phyloP scores from a whole-genome alignment of 1,140 invertebrate genomes.

The Mizuhopecten yessoensis region DNA sequence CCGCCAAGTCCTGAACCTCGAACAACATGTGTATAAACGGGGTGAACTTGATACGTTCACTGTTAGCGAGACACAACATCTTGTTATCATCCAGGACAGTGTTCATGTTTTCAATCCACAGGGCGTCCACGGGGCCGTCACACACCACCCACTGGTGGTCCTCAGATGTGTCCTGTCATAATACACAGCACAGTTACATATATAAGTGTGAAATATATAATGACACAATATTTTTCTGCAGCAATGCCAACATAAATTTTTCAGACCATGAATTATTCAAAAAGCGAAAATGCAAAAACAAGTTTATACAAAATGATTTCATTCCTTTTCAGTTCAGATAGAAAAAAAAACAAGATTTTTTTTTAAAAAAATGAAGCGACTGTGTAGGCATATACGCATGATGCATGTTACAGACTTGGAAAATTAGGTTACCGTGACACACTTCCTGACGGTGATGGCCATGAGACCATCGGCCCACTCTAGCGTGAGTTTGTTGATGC shows the following conservation, averaged over 20 bases:
- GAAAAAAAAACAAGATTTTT: too few species aligned
- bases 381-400: too few species aligned
- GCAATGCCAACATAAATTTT: too few species aligned
- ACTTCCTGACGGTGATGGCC: slow-evolving; percentile 80
- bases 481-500: slow-evolving; percentile 82
- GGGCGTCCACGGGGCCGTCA: slow-evolving; percentile 84
- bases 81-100: slow-evolving; percentile 85
- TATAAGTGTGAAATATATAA: too few species aligned
- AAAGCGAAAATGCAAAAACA: too few species aligned
- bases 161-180: slow-evolving; percentile 79
- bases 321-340: too few species aligned
- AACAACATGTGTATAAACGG: slow-evolving; percentile 84
- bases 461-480: slow-evolving; percentile 84
- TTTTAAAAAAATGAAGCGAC: too few species aligned
- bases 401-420: too few species aligned
- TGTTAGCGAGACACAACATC: slow-evolving; percentile 85
- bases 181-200: not conserved
- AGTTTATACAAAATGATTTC: too few species aligned
- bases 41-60: slow-evolving; percentile 84
- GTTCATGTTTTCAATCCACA: slow-evolving; percentile 85
- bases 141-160: slow-evolving; percentile 84
- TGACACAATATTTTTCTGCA: too few species aligned
- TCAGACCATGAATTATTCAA: too few species aligned
- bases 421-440: slow-evolving; percentile 78
- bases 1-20: slow-evolving; percentile 84